Percentiles rank a stretch among this genome's conserved stretches.
phyloP scores from a whole-genome alignment of 1,140 invertebrate genomes.

The Meloidogyne floridensis region DNA sequence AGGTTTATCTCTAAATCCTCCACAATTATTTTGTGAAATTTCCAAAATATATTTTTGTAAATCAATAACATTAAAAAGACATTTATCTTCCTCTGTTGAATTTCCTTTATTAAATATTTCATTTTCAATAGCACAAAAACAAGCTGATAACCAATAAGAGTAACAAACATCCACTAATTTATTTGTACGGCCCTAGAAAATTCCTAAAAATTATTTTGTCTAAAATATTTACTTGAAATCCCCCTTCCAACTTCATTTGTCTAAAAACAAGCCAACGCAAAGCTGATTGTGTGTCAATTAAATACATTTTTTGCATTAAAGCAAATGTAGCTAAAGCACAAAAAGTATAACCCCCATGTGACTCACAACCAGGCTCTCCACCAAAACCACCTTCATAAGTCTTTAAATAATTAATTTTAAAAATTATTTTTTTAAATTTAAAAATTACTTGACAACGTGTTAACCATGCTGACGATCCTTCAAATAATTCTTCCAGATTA shows the following conservation, averaged over 20 bases:
- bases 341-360: constrained; percentile 96
- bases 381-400: constrained; percentile 98
- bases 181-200: constrained; percentile 77
- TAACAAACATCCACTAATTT: constrained; percentile 98
- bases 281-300: constrained; percentile 37
- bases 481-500: constrained; percentile 41
- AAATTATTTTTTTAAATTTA: constrained; percentile 21
- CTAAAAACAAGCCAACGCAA: constrained; percentile 66
- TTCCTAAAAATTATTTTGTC: constrained; percentile 14
- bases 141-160: constrained; percentile 94
- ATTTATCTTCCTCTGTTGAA: background rate
- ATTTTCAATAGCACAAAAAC: constrained; percentile 73
- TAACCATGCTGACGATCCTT: constrained; percentile 80
- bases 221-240: constrained; percentile 65
- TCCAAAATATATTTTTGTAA: constrained; percentile 91
- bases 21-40: constrained; percentile 82
- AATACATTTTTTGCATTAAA: constrained; percentile 72
- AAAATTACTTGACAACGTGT: constrained; percentile 67
- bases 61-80: constrained; percentile 68
- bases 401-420: constrained; percentile 75
- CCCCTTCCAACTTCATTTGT: constrained; percentile 69
- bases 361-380: constrained; percentile 89
- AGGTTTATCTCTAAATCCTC: constrained; percentile 94
- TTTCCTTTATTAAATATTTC: constrained; percentile 36
- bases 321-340: constrained; percentile 87